These are phyloP conservation scores for Cheilosia variabilis DNA, from an alignment of 2,888 invertebrate genomes.

Conservation along the genomic window DNA sequence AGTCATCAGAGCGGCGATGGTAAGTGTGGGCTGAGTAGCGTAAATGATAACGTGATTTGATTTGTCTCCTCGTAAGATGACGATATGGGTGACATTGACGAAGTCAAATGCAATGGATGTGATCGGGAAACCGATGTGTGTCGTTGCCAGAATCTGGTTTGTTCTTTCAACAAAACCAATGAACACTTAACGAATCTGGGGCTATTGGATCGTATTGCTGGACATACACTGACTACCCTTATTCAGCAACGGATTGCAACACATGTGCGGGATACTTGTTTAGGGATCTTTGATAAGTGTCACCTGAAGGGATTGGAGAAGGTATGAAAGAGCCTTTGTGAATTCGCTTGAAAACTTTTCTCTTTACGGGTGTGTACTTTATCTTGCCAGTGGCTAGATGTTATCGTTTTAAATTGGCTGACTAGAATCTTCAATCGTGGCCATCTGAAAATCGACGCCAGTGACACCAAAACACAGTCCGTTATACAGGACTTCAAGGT, in stretches of 20 bases:
- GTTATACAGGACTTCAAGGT: conserved; percentile 89
- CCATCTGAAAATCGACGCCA: conserved; percentile 85
- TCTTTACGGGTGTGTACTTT: not conserved
- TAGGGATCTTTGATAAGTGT: conserved; percentile 93
- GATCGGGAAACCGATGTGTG: conserved; percentile 86
- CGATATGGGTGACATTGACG: conserved; percentile 85
- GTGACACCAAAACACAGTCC: conserved; percentile 85
- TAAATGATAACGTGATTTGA: not conserved
- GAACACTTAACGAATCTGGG: conserved; percentile 90
- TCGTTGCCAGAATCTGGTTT: conserved; percentile 85
- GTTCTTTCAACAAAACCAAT: conserved; percentile 90
- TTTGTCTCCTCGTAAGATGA: conserved; percentile 74
- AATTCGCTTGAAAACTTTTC: not conserved
- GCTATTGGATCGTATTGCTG: conserved; percentile 92
- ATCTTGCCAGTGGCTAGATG: conserved; percentile 90
- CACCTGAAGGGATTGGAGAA: conserved; percentile 90
- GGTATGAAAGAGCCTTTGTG: conserved; percentile 83
- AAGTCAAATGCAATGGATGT: conserved; percentile 90
- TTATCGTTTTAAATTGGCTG: conserved; percentile 94
- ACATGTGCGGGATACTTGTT: conserved; percentile 93
- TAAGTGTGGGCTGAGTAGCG: conserved; percentile 70
- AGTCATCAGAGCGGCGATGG: conserved; percentile 80
- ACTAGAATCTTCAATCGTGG: conserved; percentile 91
- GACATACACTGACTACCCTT: conserved; percentile 92
- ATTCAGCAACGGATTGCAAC: conserved; percentile 92